These are phyloP conservation scores for Sarcophaga peregrina DNA, from an alignment of 1,140 invertebrate genomes.

Conservation along the genomic window DNA sequence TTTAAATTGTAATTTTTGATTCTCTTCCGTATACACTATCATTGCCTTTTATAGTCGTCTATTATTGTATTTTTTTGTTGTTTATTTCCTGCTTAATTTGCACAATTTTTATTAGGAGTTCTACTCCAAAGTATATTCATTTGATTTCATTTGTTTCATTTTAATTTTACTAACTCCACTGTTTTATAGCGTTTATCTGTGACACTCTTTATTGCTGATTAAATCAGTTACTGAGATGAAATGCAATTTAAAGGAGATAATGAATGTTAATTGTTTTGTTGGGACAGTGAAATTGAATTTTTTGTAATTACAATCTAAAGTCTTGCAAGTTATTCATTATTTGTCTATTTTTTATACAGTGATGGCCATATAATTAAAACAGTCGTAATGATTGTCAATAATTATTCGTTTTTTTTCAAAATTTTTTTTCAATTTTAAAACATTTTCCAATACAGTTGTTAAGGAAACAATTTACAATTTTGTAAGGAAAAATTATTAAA, in stretches of 20 bases:
- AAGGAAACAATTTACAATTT: too few relatives aligned
- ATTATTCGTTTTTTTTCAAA: too few relatives aligned
- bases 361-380: too few relatives aligned
- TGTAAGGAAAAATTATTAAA: too few relatives aligned
- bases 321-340: too few relatives aligned
- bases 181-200: conserved; percentile 9
- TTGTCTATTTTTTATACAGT: too few relatives aligned
- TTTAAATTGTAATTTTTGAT: background rate
- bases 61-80: conserved; percentile 12
- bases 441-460: too few relatives aligned
- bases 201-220: conserved; percentile 19
- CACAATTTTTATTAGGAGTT: conserved; percentile 30
- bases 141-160: background rate
- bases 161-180: conserved; percentile 19
- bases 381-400: too few relatives aligned
- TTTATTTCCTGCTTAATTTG: conserved; percentile 38
- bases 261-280: conserved; percentile 17
- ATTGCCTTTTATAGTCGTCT: background rate
- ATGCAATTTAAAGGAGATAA: background rate
- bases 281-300: background rate
- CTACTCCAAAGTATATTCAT: too few relatives aligned
- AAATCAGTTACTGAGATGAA: background rate
- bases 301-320: too few relatives aligned
- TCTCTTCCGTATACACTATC: background rate
- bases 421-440: too few relatives aligned